Evolutionary conservation across 2,797 vertebrate genomes (phyloP), one percentile per base, ranked within the genome.

Genomic region (Denticeps clupeoides): DNA sequence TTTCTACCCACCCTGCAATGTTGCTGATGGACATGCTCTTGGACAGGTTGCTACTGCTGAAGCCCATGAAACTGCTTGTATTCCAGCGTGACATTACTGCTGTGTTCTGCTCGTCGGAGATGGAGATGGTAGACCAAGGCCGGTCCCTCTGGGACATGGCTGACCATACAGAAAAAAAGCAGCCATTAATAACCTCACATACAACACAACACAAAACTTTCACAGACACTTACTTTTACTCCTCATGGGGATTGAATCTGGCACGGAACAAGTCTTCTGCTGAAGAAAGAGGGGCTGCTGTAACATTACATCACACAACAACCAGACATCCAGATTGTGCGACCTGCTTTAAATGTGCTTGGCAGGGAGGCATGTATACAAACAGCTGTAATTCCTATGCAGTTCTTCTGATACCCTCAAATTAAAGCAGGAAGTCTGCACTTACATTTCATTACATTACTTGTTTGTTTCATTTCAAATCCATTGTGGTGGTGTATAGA

Each of bases 21-120:
- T 95, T 95, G 74, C 88, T 90, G 65, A 88, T 93, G 5, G 91
- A 95, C 68, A 93, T 80, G 51, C 91, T 95, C 66, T 95, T 94
- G 4, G 91, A 84, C 62, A 95, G 77, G 55, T 65, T 70, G 47
- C 69, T 59, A 7, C 79, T 47, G 31, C 62, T 75, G 59, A 89
- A 89, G 27, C 88, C 80, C 11, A 85, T 80, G 45, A 80, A 62
- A 26, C 65, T 65, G 26, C 63, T 64, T 16, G 68, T 28, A 35
- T 56, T 64, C 46, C 85, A 79, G 49, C 89, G 73, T 10, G 70
- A 80, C 68, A 6, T 75, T 3, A 49, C n/a, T n/a, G 69, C 31
- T 1, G 75, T 29, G 0, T 69, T 21, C 57, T 66, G 73, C 2
- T 95, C 91, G 0, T 92, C 88, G 0, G 83, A 78, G 19, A 81